Base-by-base conservation (phyloP, 2,113 vertebrate genomes). In the Eurypyga helias region DNA sequence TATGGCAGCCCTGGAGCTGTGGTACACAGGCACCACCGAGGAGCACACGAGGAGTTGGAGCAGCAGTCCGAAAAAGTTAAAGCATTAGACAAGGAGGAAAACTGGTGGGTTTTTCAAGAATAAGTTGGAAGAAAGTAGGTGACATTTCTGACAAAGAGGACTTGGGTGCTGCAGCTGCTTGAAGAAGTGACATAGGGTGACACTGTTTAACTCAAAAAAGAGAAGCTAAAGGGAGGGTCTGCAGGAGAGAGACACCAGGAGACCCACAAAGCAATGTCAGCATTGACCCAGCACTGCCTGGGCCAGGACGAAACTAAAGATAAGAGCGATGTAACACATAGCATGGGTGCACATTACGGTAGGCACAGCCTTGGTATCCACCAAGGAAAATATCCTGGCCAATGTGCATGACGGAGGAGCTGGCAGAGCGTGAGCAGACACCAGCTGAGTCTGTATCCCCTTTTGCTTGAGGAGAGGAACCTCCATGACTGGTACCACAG, bases 1-100 rank as follows among this genome's bases (percentile, higher is more conserved):
- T 60, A 84, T 71, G 94, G 91, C 83, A 96, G 80, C 91, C 72
- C 83, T 78, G 72, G 54, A 89, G 89, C 83, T 78, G 80, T 93
- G 93, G 51, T 70, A 57, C 62, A 61, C 76, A 87, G 72, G 43
- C 41, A 75, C 8, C 43, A 8, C 55, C 13, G 49, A 90, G 64
- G 36, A 95, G 24, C 54, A 20, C 69, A 46, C 8, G 79, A 67
- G 55, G 72, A 78, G 60, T 3, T 55, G 80, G 69, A 84, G 64
- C 83, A 79, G 38, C 83, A 82, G 51, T 62, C 55, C 55, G 55
- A 81, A 89, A 84, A 87, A 13, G 12, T 92, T 95, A 90, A 90
- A 77, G 11, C 19, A 33, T 29, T 31, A 72, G 58, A 54, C 36
- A 45, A 86, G 48, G 64, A 90, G n/a, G 41, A 36, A 86, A 86